phyloP scores from a whole-genome alignment of 2,113 vertebrate genomes.

The Vulpes lagopus region DNA sequence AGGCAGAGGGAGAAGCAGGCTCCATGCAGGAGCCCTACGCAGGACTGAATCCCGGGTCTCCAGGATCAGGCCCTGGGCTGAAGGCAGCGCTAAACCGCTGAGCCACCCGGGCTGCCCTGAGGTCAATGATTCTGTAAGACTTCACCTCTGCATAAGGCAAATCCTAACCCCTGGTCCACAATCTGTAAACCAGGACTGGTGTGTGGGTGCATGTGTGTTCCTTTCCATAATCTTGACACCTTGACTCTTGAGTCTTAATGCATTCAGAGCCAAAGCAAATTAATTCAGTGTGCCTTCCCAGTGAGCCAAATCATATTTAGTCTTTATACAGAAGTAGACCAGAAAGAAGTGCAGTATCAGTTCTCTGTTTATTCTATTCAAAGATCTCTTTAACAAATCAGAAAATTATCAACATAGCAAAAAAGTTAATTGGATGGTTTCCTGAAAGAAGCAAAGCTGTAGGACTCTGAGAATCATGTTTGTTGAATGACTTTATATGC shows the following conservation, averaged over 20 bases:
- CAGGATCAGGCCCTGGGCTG: too few relatives aligned
- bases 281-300: not conserved
- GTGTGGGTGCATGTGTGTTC: accelerated
- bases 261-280: constrained; percentile 6
- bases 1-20: too few relatives aligned
- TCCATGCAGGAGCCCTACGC: too few relatives aligned
- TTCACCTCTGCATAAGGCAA: not conserved
- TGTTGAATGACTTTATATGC: accelerated
- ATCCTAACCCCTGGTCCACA: not conserved
- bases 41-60: too few relatives aligned
- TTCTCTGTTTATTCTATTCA: not conserved
- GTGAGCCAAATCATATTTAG: not conserved
- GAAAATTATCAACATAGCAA: not conserved
- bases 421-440: not conserved
- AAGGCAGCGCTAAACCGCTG: too few relatives aligned
- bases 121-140: not conserved
- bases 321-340: not conserved
- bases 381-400: constrained; percentile 31
- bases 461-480: not conserved
- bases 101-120: not conserved
- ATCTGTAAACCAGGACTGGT: too few relatives aligned
- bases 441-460: not conserved
- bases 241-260: not conserved
- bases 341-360: not conserved
- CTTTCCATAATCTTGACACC: not conserved